These are phyloP conservation scores for Anas bernieri DNA, from an alignment of 2,797 vertebrate genomes.

Conservation along the genomic window DNA sequence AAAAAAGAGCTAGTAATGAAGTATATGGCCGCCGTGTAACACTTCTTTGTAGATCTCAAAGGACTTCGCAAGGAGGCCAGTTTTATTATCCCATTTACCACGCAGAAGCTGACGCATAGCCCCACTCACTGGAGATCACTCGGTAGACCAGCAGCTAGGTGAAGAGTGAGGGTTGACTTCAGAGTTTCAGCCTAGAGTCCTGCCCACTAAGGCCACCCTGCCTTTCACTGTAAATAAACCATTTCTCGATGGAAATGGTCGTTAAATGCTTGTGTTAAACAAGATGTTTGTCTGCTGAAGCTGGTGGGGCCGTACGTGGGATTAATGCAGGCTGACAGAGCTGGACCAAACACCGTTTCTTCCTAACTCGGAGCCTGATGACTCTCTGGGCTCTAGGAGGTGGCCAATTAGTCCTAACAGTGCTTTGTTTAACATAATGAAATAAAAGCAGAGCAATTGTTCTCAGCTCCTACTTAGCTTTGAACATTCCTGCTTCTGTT, in stretches of 20 bases:
- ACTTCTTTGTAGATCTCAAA: conserved; percentile 31
- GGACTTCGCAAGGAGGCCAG: neutral
- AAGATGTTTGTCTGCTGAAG: neutral
- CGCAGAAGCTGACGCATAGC: neutral
- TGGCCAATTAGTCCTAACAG: neutral
- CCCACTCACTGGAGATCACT: neutral
- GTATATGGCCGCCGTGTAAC: neutral
- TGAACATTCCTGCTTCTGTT: neutral
- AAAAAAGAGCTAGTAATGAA: conserved; percentile 30
- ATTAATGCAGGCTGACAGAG: neutral
- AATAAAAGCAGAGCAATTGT: neutral
- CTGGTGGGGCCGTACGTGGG: neutral
- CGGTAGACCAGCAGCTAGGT: neutral
- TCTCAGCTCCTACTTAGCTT: neutral
- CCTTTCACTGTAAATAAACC: conserved; percentile 16
- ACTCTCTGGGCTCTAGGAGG: neutral
- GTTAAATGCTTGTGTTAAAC: neutral
- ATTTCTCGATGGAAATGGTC: neutral
- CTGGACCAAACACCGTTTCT: neutral
- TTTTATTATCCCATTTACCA: neutral
- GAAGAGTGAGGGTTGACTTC: neutral
- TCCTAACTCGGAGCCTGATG: neutral
- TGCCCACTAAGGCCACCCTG: neutral
- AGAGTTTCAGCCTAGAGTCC: neutral
- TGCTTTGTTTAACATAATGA: neutral